Percentiles rank a stretch among this genome's conserved stretches.
Evolutionary conservation across 92 coral and sea anemone species (phyloP).

Genomic region (Phenganax stokvisi): DNA sequence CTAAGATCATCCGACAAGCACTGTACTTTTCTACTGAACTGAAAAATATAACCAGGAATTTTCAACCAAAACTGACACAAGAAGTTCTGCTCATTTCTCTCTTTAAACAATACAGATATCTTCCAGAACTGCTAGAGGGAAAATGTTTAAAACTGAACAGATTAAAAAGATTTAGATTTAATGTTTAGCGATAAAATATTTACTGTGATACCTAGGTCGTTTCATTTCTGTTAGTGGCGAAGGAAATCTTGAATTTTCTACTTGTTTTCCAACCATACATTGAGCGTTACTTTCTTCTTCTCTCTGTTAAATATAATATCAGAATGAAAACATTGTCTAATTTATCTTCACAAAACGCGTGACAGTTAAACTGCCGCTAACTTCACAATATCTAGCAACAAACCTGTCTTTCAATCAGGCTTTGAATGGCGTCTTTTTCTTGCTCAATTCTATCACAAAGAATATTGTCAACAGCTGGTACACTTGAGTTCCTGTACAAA

Average conservation of each 20-base stretch:
- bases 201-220: conserved; percentile 60
- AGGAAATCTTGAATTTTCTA: conserved; percentile 56
- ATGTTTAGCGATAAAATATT: not conserved
- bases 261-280: conserved; percentile 51
- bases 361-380: not conserved
- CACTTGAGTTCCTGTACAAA: conserved; percentile 65
- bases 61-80: not conserved
- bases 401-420: conserved; percentile 91
- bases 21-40: conserved; percentile 71
- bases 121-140: too few relatives aligned
- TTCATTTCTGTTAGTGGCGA: conserved; percentile 67
- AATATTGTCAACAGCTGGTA: conserved; percentile 83
- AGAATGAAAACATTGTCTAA: not conserved
- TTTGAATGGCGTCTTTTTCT: conserved; percentile 79
- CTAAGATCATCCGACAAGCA: conserved; percentile 75
- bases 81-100: not conserved
- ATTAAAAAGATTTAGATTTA: not conserved
- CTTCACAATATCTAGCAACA: not conserved
- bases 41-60: conserved; percentile 3
- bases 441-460: conserved; percentile 68
- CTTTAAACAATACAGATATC: not conserved
- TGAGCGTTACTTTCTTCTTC: conserved; percentile 79
- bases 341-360: not conserved
- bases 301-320: conserved; percentile 40
- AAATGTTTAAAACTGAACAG: not conserved